Conservation (phyloP, 2,113 vertebrate genomes). For the Bothrops jararaca region DNA sequence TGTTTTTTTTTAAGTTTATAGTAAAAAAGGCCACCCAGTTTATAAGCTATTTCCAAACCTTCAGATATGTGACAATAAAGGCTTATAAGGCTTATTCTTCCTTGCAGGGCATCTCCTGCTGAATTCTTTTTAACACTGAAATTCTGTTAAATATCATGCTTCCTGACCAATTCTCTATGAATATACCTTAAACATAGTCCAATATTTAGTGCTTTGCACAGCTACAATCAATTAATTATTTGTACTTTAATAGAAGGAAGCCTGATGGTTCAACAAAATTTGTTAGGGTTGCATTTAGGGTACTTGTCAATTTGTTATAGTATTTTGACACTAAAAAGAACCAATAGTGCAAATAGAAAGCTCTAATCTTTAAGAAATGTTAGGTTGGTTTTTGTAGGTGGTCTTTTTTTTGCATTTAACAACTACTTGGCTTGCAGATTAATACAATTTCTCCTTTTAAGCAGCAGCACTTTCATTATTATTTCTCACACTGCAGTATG, state of each 20-base stretch:
- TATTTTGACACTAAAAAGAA: conserved; percentile 14
- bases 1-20: neutral
- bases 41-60: neutral
- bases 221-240: neutral
- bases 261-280: conserved; percentile 1
- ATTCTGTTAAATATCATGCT: neutral
- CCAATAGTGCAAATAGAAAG: neutral
- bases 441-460: conserved; percentile 44
- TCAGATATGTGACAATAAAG: neutral
- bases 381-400: conserved; percentile 22
- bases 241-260: conserved; percentile 13
- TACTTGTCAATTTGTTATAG: neutral
- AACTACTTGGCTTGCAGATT: conserved; percentile 12
- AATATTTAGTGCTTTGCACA: neutral
- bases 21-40: neutral
- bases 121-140: neutral
- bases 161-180: neutral
- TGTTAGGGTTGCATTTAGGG: neutral
- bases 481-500: conserved; percentile 29
- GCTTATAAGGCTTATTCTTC: neutral
- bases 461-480: conserved; percentile 41
- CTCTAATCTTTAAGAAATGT: conserved; percentile 42
- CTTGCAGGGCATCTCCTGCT: neutral
- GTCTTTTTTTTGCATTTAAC: conserved; percentile 4
- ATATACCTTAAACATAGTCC: neutral